These are phyloP conservation scores for Stenoptilia bipunctidactyla DNA, from an alignment of 2,888 invertebrate species.

Conservation along the genomic window DNA sequence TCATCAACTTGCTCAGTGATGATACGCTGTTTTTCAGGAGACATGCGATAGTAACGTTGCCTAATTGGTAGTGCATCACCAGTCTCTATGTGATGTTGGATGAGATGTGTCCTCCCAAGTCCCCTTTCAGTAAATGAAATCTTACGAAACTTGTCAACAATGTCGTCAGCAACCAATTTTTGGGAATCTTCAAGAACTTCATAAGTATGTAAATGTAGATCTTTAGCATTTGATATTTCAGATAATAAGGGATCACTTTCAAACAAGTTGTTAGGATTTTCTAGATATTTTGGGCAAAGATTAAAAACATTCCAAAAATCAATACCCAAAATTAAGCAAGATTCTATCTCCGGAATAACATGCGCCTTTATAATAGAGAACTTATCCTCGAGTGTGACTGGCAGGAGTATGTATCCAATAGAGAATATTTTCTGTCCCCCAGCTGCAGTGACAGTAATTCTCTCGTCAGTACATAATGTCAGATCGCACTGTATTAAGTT, in stretches of 20 bases:
- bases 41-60: slow-evolving; percentile 15
- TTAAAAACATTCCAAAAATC: slow-evolving; percentile 14
- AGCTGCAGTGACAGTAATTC: slow-evolving; percentile 8
- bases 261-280: slow-evolving; percentile 2
- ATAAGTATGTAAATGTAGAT: neutral
- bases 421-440: slow-evolving; percentile 8
- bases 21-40: slow-evolving; percentile 14
- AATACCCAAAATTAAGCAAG: slow-evolving; percentile 13
- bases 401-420: slow-evolving; percentile 12
- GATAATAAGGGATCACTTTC: neutral
- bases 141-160: slow-evolving; percentile 9
- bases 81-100: slow-evolving; percentile 18
- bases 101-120: slow-evolving; percentile 16
- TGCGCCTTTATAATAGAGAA: slow-evolving; percentile 11
- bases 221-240: neutral
- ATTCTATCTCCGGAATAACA: slow-evolving; percentile 13
- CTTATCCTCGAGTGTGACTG: slow-evolving; percentile 9
- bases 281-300: slow-evolving; percentile 6
- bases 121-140: slow-evolving; percentile 13
- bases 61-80: slow-evolving; percentile 17
- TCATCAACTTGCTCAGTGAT: slow-evolving; percentile 9
- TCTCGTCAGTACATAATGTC: neutral
- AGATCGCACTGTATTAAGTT: neutral
- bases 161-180: slow-evolving; percentile 6
- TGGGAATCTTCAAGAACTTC: slow-evolving; percentile 6